phyloP scores from a whole-genome alignment of 2,888 invertebrate genomes.

The Macrostomum cliftonense region DNA sequence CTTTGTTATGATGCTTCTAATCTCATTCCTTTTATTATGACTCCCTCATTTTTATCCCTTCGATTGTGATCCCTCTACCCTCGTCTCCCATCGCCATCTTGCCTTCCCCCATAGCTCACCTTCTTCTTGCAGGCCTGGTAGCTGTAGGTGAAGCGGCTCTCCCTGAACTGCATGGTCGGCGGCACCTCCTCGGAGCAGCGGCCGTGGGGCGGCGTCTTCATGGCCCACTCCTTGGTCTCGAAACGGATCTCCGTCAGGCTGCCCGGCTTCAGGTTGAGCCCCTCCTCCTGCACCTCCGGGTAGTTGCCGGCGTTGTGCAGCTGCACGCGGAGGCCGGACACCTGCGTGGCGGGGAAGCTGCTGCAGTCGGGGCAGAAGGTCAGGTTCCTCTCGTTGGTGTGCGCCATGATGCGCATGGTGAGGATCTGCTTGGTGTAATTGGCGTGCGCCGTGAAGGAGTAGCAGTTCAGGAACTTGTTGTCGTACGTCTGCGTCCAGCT shows the following conservation, averaged over 20 bases:
- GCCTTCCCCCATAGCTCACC: no score
- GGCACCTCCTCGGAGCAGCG: constrained; percentile 2
- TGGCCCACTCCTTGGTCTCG: constrained; percentile 5
- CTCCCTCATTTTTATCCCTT: no score
- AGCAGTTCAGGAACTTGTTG: constrained; percentile 7
- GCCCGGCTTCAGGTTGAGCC: constrained; percentile 6
- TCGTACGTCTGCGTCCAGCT: constrained; percentile 3
- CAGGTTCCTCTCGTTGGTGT: background rate
- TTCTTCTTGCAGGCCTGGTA: no score
- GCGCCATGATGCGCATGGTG: constrained; percentile 7
- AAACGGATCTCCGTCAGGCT: constrained; percentile 8
- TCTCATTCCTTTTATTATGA: no score
- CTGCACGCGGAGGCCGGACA: constrained; percentile 5
- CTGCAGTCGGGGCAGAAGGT: constrained; percentile 8
- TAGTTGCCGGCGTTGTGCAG: constrained; percentile 9
- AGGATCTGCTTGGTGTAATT: constrained; percentile 2
- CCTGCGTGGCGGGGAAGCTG: constrained; percentile 2
- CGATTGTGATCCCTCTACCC: no score
- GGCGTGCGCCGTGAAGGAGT: constrained; percentile 4
- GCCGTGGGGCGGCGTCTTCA: constrained; percentile 9
- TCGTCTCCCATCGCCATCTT: no score
- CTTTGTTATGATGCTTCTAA: no score
- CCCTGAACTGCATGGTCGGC: no score
- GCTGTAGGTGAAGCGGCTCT: no score
- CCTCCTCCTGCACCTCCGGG: constrained; percentile 7